Evolutionary conservation across 2,113 vertebrate species (phyloP).

Genomic region (Notothenia coriiceps): DNA sequence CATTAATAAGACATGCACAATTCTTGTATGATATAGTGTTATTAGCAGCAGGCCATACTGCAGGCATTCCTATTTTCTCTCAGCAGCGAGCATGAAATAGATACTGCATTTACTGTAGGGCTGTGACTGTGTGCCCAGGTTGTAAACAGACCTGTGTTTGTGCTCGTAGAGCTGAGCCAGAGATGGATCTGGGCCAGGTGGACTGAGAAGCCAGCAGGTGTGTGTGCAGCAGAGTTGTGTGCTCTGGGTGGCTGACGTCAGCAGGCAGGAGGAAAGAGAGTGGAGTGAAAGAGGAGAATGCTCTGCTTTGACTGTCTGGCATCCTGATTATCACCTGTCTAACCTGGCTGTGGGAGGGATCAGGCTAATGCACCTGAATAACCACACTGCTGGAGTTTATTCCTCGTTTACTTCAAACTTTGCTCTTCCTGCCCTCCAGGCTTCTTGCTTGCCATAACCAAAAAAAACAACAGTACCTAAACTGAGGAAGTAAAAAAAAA

Average conservation of each 20-base stretch:
- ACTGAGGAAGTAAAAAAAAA: constrained; percentile 64
- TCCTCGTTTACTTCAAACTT: constrained; percentile 42
- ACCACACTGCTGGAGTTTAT: constrained; percentile 5
- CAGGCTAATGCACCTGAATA: constrained; percentile 43
- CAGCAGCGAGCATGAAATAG: constrained; percentile 22
- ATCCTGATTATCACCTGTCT: constrained; percentile 51
- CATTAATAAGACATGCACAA: constrained; percentile 12
- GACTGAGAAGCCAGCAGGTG: constrained; percentile 77
- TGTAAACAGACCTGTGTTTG: constrained; percentile 70
- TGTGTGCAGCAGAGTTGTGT: constrained; percentile 76
- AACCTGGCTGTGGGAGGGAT: constrained; percentile 27
- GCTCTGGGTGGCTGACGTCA: constrained; percentile 76
- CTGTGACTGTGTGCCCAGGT: constrained; percentile 52
- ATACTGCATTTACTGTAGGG: constrained; percentile 49
- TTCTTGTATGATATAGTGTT: constrained; percentile 35
- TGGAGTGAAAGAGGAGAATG: constrained; percentile 53
- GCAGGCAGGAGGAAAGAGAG: constrained; percentile 57
- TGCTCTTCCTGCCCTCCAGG: constrained; percentile 17
- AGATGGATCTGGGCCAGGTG: constrained; percentile 75
- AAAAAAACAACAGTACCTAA: constrained; percentile 51
- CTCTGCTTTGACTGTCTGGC: constrained; percentile 59
- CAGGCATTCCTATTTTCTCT: neutral
- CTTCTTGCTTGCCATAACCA: constrained; percentile 26
- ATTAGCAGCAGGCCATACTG: constrained; percentile 19
- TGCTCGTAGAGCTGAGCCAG: constrained; percentile 54